Evolutionary conservation across 1,140 invertebrate genomes (phyloP).

Genomic region (Cydia pomonella): DNA sequence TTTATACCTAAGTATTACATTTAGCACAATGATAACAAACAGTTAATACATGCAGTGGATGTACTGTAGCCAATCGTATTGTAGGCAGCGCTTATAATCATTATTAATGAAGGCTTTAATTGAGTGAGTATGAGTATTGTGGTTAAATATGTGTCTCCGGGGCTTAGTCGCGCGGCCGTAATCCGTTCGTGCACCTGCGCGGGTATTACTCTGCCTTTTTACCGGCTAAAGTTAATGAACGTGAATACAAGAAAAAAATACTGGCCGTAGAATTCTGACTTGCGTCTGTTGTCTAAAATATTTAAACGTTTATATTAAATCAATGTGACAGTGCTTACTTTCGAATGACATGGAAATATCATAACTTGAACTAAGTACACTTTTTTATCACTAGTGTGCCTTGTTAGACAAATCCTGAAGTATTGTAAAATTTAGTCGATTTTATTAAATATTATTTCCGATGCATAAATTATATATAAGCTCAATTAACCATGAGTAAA

Average conservation of each 20-base stretch:
- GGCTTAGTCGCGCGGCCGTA: conserved; percentile 33
- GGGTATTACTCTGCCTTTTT: conserved; percentile 16
- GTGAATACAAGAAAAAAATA: conserved; percentile 1
- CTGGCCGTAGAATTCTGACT: neutral
- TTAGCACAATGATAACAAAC: neutral
- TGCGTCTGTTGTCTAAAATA: neutral
- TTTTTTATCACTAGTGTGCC: no score
- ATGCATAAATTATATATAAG: no score
- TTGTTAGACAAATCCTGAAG: no score
- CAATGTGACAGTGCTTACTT: neutral
- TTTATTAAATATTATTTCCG: no score
- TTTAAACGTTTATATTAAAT: neutral
- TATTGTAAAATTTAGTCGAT: no score
- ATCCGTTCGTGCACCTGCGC: conserved; percentile 16
- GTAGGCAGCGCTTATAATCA: conserved; percentile 30
- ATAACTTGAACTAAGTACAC: no score
- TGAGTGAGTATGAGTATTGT: conserved; percentile 39
- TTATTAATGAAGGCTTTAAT: conserved; percentile 52
- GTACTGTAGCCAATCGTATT: neutral
- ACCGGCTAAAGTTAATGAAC: neutral
- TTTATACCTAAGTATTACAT: no score
- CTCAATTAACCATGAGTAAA: neutral
- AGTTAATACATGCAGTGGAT: conserved; percentile 15
- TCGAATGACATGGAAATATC: no score
- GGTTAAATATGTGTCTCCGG: conserved; percentile 45